phyloP scores from a whole-genome alignment of 2,113 vertebrate species.

The Aviceda subcristata region DNA sequence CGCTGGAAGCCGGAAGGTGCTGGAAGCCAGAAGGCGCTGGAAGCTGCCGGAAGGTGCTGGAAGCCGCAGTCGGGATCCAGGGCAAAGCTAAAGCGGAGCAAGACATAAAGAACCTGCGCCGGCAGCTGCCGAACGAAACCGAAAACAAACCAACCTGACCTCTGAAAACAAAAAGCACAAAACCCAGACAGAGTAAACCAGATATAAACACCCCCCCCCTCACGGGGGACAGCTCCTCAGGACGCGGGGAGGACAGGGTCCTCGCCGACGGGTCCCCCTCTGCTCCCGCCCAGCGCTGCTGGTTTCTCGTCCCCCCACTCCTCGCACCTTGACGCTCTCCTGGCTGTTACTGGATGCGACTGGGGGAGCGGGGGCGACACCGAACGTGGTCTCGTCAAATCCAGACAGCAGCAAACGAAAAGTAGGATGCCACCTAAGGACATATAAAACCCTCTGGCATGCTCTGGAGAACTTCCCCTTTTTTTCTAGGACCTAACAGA shows the following conservation, averaged over 20 bases:
- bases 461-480: neutral
- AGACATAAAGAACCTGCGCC: neutral
- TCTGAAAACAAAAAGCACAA: neutral
- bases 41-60: fast-evolving
- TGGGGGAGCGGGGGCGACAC: neutral
- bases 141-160: neutral
- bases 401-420: neutral
- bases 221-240: too few species aligned
- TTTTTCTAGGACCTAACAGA: neutral
- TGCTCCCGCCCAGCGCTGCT: too few species aligned
- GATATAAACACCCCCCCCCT: neutral
- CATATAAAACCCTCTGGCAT: neutral
- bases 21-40: too few species aligned
- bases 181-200: neutral
- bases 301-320: neutral
- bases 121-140: neutral
- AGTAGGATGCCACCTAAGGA: neutral
- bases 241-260: neutral
- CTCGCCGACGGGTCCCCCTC: neutral
- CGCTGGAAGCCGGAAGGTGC: fast-evolving
- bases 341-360: neutral
- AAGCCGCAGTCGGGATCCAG: neutral
- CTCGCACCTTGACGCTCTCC: neutral
- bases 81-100: fast-evolving
- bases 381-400: neutral